Base-by-base conservation (phyloP, 2,113 vertebrate genomes). In the Mesitornis unicolor region DNA sequence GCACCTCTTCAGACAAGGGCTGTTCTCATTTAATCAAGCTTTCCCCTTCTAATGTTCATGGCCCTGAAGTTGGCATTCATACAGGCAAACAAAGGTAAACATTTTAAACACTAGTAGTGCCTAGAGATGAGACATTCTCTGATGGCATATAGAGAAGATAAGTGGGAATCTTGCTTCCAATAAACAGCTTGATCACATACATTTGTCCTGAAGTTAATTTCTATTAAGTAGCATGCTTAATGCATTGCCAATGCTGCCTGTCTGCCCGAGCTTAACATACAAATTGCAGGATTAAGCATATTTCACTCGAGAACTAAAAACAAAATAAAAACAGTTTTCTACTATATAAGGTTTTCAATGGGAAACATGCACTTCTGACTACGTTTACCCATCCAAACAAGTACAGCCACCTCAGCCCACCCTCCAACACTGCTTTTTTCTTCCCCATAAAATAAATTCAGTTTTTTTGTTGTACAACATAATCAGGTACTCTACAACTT, bases 221-320 rank as follows among this genome's bases (percentile, higher is more conserved):
- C 98, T 98, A 94, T 95, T 89, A 98, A 96, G 96, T 97, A 98
- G 98, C 97, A 98, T 99, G 98, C 98, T 99, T 99, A 98, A 98
- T 98, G 98, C 98, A 99, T 98, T 98, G 98, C 98, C 99, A 99
- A 99, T 98, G 99, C 99, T 99, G 99, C 99, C 99, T 99, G 99
- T 99, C 99, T 99, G 99, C 99, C 98, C 99, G 97, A 99, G 98
- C 98, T 98, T 97, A 84, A 98, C 98, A 98, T 82, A 98, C 90
- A 98, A 97, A 97, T 87, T 93, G 98, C 97, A 98, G 89, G 97
- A 97, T 97, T 98, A 98, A 98, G 96, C 97, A 98, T 82, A 98
- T 97, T 96, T 97, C 96, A 98, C 97, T 98, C 97, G 77, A 97
- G 95, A 97, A 95, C 98, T 98, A 98, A 90, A 96, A 95, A 97